Conservation (phyloP, 2,888 invertebrate genomes). For the Monoplex corrugatus region DNA sequence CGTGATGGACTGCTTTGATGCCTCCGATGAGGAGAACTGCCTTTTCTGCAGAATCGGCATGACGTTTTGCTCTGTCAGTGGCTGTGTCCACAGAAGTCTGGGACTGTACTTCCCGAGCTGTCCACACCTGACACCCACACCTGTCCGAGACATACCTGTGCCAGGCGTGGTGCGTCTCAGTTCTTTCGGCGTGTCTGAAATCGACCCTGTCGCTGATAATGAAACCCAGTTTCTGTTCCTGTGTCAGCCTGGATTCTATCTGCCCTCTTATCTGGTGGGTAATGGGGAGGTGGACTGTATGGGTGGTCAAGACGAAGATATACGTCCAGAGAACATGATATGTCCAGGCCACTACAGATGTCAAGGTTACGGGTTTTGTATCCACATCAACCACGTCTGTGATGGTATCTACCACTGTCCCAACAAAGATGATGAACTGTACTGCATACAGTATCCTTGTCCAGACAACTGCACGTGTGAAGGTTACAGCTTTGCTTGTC, state of each 20-base stretch:
- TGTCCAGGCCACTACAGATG: conserved; percentile 52
- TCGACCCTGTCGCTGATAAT: background rate
- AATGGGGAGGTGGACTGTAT: conserved; percentile 43
- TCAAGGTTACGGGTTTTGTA: conserved; percentile 32
- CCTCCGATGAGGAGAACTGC: conserved; percentile 29
- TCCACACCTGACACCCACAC: background rate
- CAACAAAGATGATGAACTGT: conserved; percentile 50
- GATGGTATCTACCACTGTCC: conserved; percentile 54
- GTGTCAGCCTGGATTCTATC: conserved; percentile 12
- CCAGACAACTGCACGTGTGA: conserved; percentile 37
- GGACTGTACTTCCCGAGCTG: background rate
- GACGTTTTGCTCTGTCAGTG: background rate
- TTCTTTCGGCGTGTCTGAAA: conserved; percentile 16
- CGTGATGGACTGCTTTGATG: conserved; percentile 29
- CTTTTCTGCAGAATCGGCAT: background rate
- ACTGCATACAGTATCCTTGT: conserved; percentile 19
- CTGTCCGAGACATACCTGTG: background rate
- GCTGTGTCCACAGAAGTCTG: background rate
- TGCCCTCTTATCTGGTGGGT: conserved; percentile 33
- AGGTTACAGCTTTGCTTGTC: conserved; percentile 11
- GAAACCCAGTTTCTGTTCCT: background rate
- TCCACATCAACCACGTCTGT: conserved; percentile 47
- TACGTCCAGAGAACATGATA: background rate
- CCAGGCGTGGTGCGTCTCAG: background rate
- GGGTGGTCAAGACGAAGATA: conserved; percentile 47